Base-by-base conservation (phyloP, 2,797 vertebrate species). In the Lutjanus argentimaculatus region DNA sequence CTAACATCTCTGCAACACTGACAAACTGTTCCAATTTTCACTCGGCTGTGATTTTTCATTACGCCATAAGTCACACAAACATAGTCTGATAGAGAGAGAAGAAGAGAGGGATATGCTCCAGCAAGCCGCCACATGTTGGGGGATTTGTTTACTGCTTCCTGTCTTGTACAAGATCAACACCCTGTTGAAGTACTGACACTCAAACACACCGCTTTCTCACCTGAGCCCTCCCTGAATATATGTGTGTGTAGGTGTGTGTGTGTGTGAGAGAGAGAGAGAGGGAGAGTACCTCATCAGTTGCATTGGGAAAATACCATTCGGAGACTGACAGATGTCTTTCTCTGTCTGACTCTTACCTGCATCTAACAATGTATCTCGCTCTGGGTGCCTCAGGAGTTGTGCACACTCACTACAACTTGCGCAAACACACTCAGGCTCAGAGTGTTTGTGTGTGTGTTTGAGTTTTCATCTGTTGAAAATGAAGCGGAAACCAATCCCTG, bases 401-500 rank as follows among this genome's bases (percentile, higher is more conserved):
- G 30, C 40, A 71, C 57, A 53, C 76, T 58, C 73, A 45, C 75
- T 14, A 45, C 14, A 57, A 65, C 66, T 56, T 62, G 72, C 36
- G 51, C 42, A 70, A 53, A 53, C 55, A 68, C 58, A 83, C 72
- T 72, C 52, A 6, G 40, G 46, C 42, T 40, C n/a, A 59, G 45
- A 45, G 51, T 63, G 64, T 65, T 2, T 72, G 40, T 62, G 69
- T 77, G 67, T 75, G 66, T 80, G 53, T 86, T 77, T 89, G 75
- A 86, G 81, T 85, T 89, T 87, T 85, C 77, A 84, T 84, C 80
- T 36, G 76, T 84, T 65, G 73, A 84, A 90, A 85, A 90, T 49
- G 36, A 74, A 93, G 88, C 84, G 88, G 93, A 95, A 94, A 93
- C 89, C 92, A 84, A 94, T 91, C 93, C 92, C 91, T 93, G 91